Base-by-base conservation (phyloP, 2,888 invertebrate genomes). In the Rutpela maculata region DNA sequence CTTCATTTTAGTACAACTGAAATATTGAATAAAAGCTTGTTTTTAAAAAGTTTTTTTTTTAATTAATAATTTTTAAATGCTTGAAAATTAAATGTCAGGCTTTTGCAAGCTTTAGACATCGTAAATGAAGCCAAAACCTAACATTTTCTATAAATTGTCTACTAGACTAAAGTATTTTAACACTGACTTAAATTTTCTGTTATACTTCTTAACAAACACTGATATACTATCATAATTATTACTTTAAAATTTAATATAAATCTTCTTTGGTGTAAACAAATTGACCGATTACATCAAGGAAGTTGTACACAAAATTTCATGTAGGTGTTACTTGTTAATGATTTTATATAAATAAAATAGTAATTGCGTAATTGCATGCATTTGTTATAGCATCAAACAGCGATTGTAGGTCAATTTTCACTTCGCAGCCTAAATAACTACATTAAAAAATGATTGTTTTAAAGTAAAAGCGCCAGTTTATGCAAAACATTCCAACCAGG, bases 371-470 rank as follows among this genome's bases (percentile, higher is more conserved):
- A 63, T 12, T 18, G 65, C 19, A 43, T 65, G 9, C 43, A 65
- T 19, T 22, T 31, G 35, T 31, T 22, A 62, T n/a, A 62, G 35
- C 15, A 62, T 35, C 35, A 35, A n/a, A 18, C 1, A 38, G 15
- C 11, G 22, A 43, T 65, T 65, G 19, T 65, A 65, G 65, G 65
- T 43, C 43, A 65, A 43, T 65, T 65, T 65, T 65, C 65, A 65
- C 65, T 19, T 35, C 26, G 6, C 50, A 6, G 50, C 43, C 15
- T 62, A 43, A 11, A 43, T 38, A 18, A 19, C 38, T 43, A 19
- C 17, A 2, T 1, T 31, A 65, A 63, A 63, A 35, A 35, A 35
- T 60, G 22, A 11, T 60, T 22, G 18, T 60, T 6, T n/a, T 62
- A 62, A 62, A 62, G 62, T 26, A 62, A 62, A 62, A 26, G 31